Percentiles rank a stretch among this genome's conserved stretches.
These are phyloP conservation scores for Tapera naevia DNA, from an alignment of 2,797 vertebrate species.

Conservation along the genomic window DNA sequence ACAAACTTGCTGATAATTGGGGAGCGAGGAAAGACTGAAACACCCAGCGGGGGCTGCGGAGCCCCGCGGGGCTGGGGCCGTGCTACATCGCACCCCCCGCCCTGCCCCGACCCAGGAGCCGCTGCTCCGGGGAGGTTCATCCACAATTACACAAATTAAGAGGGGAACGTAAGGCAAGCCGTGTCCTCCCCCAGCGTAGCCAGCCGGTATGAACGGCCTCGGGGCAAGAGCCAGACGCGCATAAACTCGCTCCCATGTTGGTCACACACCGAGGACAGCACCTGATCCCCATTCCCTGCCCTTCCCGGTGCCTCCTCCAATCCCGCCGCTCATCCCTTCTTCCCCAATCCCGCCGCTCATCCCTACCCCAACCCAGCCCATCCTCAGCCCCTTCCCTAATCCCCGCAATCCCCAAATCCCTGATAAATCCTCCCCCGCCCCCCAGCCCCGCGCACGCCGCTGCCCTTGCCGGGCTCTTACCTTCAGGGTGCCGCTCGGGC, in stretches of 20 bases:
- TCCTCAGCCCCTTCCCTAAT: background rate
- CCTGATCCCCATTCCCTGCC: background rate
- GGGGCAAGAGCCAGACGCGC: background rate
- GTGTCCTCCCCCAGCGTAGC: background rate
- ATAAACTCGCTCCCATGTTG: background rate
- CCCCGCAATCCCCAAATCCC: conserved; percentile 46
- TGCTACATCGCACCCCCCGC: background rate
- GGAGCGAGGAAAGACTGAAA: background rate
- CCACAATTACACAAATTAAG: background rate
- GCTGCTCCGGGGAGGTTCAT: background rate
- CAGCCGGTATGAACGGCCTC: background rate
- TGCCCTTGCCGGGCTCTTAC: conserved; percentile 67
- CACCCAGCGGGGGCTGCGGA: background rate
- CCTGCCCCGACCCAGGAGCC: background rate
- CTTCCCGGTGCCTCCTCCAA: background rate
- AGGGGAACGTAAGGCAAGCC: background rate
- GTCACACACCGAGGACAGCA: background rate
- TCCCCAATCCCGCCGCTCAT: too few species aligned
- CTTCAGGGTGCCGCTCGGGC: conserved; percentile 73
- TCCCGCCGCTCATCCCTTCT: too few species aligned
- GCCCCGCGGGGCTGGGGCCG: background rate
- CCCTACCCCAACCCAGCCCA: background rate
- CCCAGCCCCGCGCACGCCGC: background rate
- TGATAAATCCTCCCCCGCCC: conserved; percentile 19
- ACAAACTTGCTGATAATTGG: background rate